Base-by-base conservation (phyloP, 2,888 invertebrate species). In the Acrobasis consociella region DNA sequence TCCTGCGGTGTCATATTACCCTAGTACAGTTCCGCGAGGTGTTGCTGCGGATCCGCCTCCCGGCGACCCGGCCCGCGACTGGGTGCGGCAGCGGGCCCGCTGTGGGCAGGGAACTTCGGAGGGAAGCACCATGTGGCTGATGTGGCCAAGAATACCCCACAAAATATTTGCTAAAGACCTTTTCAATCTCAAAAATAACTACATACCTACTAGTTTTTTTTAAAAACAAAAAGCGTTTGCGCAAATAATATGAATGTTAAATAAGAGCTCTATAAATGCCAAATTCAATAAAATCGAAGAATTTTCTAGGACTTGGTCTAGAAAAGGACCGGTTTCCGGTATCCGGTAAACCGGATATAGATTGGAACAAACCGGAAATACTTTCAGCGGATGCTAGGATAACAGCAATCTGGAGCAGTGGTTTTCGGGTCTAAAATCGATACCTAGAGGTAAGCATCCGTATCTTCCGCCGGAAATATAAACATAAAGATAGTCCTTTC, bases 31-130 rank as follows among this genome's bases (percentile, higher is more conserved):
- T 71, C 81, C 80, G 80, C 77, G 77, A 78, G 75, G 67, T 77
- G 75, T 76, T 76, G 78, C 74, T 77, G 80, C 77, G 83, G 85
- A 78, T 83, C 83, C 83, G 82, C 83, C 80, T 84, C 76, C 75
- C 74, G 71, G 71, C 75, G 63, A 70, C 66, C 74, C 75, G 76
- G 66, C 75, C 75, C 75, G 77, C 73, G 70, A 78, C 71, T 71
- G 69, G 22, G 65, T 63, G 65, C 68, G 65, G 49, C 58, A 22
- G 31, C 60, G 64, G 22, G 52, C 51, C 60, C 58, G 51, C 53
- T 39, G 16, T 50, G 46, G 11, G 42, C 9, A 11, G 9, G 22
- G 9, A 13, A 17, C 39, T 9, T 7, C 13, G 38, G n/a, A 64
- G 16, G 51, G 22, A 49, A 62, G 60, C 9, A 22, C 22, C 3